phyloP scores from a whole-genome alignment of 2,888 invertebrate genomes.

The Apomyelois bistriatella region DNA sequence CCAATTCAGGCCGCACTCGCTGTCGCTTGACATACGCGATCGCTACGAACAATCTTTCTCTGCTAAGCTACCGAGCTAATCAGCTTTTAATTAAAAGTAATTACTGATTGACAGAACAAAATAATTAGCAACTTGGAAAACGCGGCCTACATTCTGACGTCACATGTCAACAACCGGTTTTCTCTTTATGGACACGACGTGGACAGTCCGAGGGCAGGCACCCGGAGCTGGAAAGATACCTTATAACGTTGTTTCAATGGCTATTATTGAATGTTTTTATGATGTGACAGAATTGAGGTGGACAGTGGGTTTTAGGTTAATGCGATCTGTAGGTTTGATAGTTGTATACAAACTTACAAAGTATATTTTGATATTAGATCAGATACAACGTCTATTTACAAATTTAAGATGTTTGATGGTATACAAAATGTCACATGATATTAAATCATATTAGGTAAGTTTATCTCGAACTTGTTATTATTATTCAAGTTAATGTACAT shows the following conservation, averaged over 20 bases:
- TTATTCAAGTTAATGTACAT: too few species aligned
- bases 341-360: neutral
- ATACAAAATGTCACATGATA: too few species aligned
- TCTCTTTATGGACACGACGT: constrained; percentile 1
- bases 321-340: neutral
- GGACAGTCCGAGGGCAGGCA: neutral
- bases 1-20: too few species aligned
- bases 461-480: too few species aligned
- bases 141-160: constrained; percentile 10
- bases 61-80: too few species aligned
- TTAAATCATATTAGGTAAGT: too few species aligned
- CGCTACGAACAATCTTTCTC: too few species aligned
- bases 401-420: too few species aligned
- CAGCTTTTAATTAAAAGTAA: too few species aligned
- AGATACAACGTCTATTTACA: too few species aligned
- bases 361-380: neutral
- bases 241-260: neutral
- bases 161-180: constrained; percentile 10
- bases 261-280: neutral
- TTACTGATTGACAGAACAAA: neutral
- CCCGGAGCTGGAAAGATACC: neutral
- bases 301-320: constrained; percentile 2
- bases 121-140: constrained; percentile 1
- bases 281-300: neutral
- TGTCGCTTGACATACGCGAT: too few species aligned